Conservation (phyloP, 2,888 invertebrate genomes). For the Luperina testacea region DNA sequence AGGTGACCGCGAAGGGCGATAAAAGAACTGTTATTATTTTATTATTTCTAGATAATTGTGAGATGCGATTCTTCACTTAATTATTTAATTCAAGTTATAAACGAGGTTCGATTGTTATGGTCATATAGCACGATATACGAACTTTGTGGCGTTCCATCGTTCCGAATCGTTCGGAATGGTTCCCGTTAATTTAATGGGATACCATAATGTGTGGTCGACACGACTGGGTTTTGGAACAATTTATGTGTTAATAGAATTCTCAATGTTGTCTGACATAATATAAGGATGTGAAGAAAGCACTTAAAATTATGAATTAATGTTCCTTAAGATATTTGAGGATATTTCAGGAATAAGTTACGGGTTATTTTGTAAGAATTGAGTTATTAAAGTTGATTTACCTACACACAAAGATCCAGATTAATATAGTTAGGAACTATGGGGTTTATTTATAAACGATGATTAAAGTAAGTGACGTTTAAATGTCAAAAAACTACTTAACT, state of each 20-base stretch:
- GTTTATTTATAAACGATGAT: background rate
- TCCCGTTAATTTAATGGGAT: conserved; percentile 85
- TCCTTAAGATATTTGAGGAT: conserved; percentile 25
- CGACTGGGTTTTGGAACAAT: conserved; percentile 74
- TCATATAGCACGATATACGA: conserved; percentile 80
- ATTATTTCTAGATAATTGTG: conserved; percentile 67
- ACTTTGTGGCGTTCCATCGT: conserved; percentile 71
- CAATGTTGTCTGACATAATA: conserved; percentile 46
- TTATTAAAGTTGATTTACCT: conserved; percentile 24
- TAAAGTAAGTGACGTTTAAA: background rate
- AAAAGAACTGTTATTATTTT: conserved; percentile 63
- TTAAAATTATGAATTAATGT: conserved; percentile 44
- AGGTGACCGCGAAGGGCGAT: conserved; percentile 62
- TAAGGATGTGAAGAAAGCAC: conserved; percentile 52
- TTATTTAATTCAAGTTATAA: conserved; percentile 79
- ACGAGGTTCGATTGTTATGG: conserved; percentile 80
- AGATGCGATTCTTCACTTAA: conserved; percentile 75
- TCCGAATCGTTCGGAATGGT: conserved; percentile 69
- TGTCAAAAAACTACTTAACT: background rate
- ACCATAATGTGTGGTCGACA: conserved; percentile 85
- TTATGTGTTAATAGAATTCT: conserved; percentile 65
- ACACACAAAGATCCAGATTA: background rate
- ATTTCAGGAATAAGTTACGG: conserved; percentile 24
- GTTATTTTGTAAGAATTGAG: conserved; percentile 35
- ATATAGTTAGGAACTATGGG: background rate